Evolutionary conservation across 2,113 vertebrate genomes (phyloP).

Genomic region (Psittacula cyanocephala): DNA sequence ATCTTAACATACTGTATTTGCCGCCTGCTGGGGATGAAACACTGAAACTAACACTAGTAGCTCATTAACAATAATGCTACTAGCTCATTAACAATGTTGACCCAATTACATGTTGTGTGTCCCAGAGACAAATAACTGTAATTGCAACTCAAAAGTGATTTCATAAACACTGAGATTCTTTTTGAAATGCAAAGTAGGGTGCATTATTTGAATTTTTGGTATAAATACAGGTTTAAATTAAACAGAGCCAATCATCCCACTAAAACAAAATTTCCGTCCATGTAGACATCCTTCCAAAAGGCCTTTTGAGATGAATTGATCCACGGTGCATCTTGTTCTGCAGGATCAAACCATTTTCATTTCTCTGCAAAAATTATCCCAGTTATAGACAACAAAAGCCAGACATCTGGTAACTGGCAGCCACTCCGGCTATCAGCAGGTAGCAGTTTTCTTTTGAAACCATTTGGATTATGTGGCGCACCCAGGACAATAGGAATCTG

Average conservation of each 20-base stretch:
- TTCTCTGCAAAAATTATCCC: constrained; percentile 53
- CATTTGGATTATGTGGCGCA: constrained; percentile 56
- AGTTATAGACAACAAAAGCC: constrained; percentile 59
- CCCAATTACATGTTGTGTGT: constrained; percentile 67
- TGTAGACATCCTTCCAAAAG: background rate
- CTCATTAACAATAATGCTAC: constrained; percentile 65
- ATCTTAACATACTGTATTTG: constrained; percentile 61
- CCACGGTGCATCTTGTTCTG: background rate
- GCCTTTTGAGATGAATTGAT: constrained; percentile 37
- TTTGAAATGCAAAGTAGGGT: constrained; percentile 62
- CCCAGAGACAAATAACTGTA: constrained; percentile 71
- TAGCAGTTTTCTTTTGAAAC: constrained; percentile 71
- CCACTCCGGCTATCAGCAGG: constrained; percentile 63
- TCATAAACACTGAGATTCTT: constrained; percentile 53
- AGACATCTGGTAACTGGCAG: constrained; percentile 74
- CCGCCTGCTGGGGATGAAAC: constrained; percentile 60
- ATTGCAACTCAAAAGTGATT: constrained; percentile 69
- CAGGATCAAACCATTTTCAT: constrained; percentile 21
- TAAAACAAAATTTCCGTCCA: constrained; percentile 51
- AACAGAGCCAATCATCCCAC: constrained; percentile 42
- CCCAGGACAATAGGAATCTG: constrained; percentile 70
- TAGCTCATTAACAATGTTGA: constrained; percentile 72
- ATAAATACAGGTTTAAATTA: constrained; percentile 65
- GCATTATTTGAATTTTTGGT: constrained; percentile 33
- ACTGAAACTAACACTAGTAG: constrained; percentile 20